phyloP scores from a whole-genome alignment of 2,888 invertebrate species.

The Chrysotoxum bicinctum region DNA sequence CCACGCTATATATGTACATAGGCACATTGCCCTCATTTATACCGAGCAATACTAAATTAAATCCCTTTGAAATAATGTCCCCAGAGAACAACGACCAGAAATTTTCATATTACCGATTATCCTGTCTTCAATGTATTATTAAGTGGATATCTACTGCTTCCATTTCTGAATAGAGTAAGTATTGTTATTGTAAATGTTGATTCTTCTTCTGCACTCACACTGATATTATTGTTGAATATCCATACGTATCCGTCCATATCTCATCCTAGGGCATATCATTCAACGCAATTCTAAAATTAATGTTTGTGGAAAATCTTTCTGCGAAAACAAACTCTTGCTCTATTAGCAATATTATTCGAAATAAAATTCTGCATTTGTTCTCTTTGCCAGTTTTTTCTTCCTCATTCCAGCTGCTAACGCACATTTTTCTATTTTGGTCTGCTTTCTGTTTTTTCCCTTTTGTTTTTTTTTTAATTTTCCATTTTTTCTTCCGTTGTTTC shows the following conservation, averaged over 20 bases:
- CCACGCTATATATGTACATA: too few relatives aligned
- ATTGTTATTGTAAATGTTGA: too few relatives aligned
- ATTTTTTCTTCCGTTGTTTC: slow-evolving; percentile 57
- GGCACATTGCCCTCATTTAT: too few relatives aligned
- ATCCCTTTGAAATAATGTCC: too few relatives aligned
- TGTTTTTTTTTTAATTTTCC: slow-evolving; percentile 11
- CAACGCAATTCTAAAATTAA: slow-evolving; percentile 57
- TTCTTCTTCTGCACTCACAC: too few relatives aligned
- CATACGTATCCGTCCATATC: neutral
- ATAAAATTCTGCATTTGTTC: slow-evolving; percentile 59
- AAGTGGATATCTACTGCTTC: too few relatives aligned
- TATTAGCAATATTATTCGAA: slow-evolving; percentile 66
- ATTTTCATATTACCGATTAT: too few relatives aligned
- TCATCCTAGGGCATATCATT: slow-evolving; percentile 6
- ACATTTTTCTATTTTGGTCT: slow-evolving; percentile 31
- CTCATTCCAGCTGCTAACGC: neutral
- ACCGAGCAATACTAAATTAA: too few relatives aligned
- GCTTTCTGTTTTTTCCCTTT: neutral
- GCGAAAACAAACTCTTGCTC: slow-evolving; percentile 65
- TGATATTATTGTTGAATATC: too few relatives aligned
- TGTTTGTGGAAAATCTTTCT: slow-evolving; percentile 65
- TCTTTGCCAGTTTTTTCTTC: neutral
- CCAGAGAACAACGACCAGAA: too few relatives aligned
- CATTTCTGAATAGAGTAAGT: too few relatives aligned
- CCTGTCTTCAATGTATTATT: too few relatives aligned